phyloP scores from a whole-genome alignment of 2,113 vertebrate species.

The Pluvianellus socialis region DNA sequence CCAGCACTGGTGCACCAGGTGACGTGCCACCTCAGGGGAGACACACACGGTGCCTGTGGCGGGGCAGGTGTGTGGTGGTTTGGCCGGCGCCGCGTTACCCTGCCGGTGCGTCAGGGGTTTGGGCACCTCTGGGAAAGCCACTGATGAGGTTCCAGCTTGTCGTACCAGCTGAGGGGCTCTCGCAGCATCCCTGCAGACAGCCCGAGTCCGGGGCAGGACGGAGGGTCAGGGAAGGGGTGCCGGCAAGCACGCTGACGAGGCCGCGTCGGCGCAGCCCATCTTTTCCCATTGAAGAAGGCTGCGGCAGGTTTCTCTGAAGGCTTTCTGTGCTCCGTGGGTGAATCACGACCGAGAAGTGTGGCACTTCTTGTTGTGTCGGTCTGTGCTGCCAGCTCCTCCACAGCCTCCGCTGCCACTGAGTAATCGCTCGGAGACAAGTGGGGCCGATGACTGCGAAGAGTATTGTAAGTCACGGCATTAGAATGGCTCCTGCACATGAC shows the following conservation, averaged over 20 bases:
- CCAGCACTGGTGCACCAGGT: background rate
- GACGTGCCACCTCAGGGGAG: background rate
- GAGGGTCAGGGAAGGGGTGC: background rate
- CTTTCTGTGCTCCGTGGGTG: background rate
- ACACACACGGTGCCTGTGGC: accelerated
- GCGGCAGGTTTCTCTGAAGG: background rate
- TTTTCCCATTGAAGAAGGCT: background rate
- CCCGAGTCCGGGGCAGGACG: background rate
- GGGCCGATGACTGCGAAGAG: background rate
- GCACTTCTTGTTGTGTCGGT: background rate
- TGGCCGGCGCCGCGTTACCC: background rate
- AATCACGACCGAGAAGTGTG: background rate
- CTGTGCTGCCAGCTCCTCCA: background rate
- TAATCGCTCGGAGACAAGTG: background rate
- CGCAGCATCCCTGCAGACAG: background rate
- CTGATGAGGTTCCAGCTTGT: background rate
- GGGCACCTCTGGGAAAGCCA: background rate
- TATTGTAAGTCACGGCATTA: background rate
- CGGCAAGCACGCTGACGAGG: accelerated
- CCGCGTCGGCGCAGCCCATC: accelerated
- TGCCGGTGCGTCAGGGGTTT: accelerated
- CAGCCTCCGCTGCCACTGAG: background rate
- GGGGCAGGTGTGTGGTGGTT: background rate
- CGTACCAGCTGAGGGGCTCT: background rate
- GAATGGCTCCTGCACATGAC: background rate